These are phyloP conservation scores for Phoenoteleia sp. DNA, from an alignment of 2,888 invertebrate genomes.

Conservation along the genomic window DNA sequence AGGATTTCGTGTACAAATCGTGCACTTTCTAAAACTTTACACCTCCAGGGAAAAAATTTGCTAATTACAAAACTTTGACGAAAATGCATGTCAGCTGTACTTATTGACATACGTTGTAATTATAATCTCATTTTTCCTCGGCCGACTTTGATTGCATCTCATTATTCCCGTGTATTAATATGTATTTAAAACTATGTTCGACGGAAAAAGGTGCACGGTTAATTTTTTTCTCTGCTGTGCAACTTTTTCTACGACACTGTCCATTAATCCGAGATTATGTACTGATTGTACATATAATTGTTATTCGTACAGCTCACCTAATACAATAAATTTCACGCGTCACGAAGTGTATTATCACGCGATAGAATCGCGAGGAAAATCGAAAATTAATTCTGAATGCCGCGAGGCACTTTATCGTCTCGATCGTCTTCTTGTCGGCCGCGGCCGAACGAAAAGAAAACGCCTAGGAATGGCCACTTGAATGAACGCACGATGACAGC, in stretches of 20 bases:
- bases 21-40: background rate
- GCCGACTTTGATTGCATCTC: background rate
- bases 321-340: constrained; percentile 64
- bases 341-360: constrained; percentile 60
- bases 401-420: constrained; percentile 61
- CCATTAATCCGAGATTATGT: constrained; percentile 39
- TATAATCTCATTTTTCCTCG: background rate
- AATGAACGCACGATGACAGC: constrained; percentile 68
- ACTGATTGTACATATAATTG: constrained; percentile 57
- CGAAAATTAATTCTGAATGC: constrained; percentile 71
- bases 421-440: constrained; percentile 66
- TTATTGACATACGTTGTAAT: background rate
- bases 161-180: background rate
- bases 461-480: constrained; percentile 65
- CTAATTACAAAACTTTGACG: background rate
- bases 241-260: constrained; percentile 6
- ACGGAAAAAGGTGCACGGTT: background rate
- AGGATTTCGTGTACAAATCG: background rate
- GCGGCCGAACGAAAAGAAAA: constrained; percentile 45
- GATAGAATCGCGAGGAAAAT: constrained; percentile 65
- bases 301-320: constrained; percentile 19
- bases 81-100: background rate
- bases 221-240: background rate
- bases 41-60: background rate
- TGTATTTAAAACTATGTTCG: background rate